phyloP scores from a whole-genome alignment of 2,113 vertebrate species.

The Thermophis baileyi region DNA sequence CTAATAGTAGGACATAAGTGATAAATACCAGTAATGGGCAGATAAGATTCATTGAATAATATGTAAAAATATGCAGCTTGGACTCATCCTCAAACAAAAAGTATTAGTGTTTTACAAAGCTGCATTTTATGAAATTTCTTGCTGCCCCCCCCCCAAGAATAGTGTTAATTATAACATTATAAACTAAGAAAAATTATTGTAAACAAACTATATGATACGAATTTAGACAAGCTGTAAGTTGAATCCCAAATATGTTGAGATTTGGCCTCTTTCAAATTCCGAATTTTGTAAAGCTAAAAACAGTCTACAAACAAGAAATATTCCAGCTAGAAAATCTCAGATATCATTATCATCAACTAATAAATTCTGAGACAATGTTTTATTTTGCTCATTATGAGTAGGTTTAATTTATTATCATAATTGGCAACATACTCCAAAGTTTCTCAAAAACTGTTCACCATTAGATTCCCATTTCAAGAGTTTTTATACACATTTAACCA shows the following conservation, averaged over 20 bases:
- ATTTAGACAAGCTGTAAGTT: background rate
- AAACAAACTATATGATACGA: rapidly evolving
- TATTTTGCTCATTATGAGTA: background rate
- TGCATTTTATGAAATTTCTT: background rate
- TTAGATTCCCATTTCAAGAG: background rate
- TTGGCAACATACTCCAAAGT: background rate
- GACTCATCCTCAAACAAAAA: background rate
- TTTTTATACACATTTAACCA: background rate
- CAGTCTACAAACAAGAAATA: background rate
- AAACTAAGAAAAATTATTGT: rapidly evolving
- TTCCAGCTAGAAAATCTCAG: background rate
- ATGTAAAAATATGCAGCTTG: background rate
- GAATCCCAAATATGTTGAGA: background rate
- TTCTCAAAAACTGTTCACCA: background rate
- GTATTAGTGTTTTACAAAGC: background rate
- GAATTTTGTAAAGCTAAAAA: background rate
- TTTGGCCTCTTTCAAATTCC: background rate
- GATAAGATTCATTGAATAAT: constrained; percentile 1
- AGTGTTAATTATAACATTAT: background rate
- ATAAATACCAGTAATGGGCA: constrained; percentile 34
- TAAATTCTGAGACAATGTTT: background rate
- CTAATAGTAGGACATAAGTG: constrained; percentile 35
- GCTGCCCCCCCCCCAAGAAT: rapidly evolving
- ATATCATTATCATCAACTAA: background rate
- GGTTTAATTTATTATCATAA: background rate